Percentiles rank a stretch among this genome's conserved stretches.
Evolutionary conservation across 2,113 vertebrate species (phyloP).

Genomic region (Mirza zaza): DNA sequence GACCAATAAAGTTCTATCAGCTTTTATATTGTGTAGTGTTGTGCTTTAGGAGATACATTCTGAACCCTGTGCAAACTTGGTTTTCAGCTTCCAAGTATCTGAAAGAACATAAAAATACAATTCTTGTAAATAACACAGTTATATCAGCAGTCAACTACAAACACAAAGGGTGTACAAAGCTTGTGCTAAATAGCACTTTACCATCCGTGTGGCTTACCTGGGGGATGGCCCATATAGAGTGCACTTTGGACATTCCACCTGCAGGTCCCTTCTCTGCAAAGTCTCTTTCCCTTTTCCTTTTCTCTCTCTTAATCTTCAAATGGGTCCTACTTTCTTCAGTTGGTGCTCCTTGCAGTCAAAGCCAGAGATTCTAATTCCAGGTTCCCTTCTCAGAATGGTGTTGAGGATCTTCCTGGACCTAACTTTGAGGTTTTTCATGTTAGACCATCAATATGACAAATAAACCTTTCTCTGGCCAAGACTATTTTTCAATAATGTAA

Average conservation of each 20-base stretch:
- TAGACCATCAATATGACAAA: neutral
- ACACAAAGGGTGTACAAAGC: neutral
- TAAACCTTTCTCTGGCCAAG: neutral
- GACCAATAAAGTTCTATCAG: neutral
- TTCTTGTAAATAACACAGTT: neutral
- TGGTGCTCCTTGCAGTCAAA: neutral
- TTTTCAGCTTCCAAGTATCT: neutral
- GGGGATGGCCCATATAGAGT: neutral
- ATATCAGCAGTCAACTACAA: neutral
- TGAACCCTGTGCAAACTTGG: neutral
- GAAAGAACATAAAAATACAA: neutral
- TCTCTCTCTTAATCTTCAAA: neutral
- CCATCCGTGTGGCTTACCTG: neutral
- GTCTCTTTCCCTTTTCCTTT: neutral
- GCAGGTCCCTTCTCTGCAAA: neutral
- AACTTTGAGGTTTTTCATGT: neutral
- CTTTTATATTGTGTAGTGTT: neutral
- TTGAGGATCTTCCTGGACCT: neutral
- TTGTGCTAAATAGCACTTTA: neutral
- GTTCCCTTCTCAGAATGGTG: neutral
- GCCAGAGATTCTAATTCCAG: neutral
- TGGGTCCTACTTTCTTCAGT: neutral
- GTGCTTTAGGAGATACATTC: neutral
- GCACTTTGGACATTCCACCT: neutral
- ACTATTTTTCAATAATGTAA: neutral